Evolutionary conservation across 2,888 invertebrate species (phyloP).

Genomic region (Lysandra coridon): DNA sequence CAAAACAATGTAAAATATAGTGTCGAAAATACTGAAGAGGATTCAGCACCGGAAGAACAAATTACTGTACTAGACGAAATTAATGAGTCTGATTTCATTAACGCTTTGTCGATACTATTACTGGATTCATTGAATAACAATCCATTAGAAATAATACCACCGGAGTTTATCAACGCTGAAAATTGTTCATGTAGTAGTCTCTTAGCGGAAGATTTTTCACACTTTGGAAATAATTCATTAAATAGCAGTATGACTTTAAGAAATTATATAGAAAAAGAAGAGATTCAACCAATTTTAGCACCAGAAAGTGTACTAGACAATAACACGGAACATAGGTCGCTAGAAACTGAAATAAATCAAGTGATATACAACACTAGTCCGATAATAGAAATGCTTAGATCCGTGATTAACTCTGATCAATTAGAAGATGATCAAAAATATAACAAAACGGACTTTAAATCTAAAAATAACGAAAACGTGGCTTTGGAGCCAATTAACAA

Average conservation of each 20-base stretch:
- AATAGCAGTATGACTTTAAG: neutral
- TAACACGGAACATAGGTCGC: neutral
- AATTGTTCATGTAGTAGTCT: neutral
- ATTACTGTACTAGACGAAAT: slow-evolving; percentile 33
- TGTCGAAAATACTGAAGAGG: slow-evolving; percentile 24
- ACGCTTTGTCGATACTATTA: slow-evolving; percentile 30
- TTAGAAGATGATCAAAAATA: neutral
- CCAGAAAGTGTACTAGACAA: neutral
- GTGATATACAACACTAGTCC: slow-evolving; percentile 7
- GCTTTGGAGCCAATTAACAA: neutral
- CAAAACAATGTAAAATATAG: neutral
- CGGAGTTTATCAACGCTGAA: slow-evolving; percentile 19
- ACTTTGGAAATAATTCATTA: neutral
- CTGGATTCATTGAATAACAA: slow-evolving; percentile 32
- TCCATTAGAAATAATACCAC: slow-evolving; percentile 28
- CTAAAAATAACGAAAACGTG: neutral
- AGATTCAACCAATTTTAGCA: neutral
- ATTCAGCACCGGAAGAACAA: slow-evolving; percentile 25
- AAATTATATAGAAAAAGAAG: neutral
- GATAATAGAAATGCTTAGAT: neutral
- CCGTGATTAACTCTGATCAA: neutral
- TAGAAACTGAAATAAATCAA: neutral
- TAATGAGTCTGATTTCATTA: slow-evolving; percentile 34
- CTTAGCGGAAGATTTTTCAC: neutral
- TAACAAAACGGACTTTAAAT: neutral